phyloP scores from a whole-genome alignment of 1,140 invertebrate genomes.

The Zophobas atratus region DNA sequence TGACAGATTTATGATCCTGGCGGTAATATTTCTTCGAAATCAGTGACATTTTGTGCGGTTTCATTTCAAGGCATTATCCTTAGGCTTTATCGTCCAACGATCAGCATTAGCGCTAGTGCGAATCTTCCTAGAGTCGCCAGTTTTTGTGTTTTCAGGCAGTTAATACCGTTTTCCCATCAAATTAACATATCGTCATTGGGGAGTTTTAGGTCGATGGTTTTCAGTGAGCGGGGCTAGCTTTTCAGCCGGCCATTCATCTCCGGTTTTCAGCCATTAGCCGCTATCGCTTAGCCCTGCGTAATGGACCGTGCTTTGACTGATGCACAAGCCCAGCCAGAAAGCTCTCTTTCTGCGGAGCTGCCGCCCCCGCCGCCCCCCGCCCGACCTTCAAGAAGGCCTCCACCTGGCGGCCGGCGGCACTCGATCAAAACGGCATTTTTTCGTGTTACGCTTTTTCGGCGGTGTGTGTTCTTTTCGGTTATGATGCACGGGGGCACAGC shows the following conservation, averaged over 20 bases:
- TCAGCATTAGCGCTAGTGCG: constrained; percentile 42
- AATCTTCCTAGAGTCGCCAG: constrained; percentile 26
- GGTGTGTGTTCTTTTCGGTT: constrained; percentile 32
- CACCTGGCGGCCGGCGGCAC: constrained; percentile 11
- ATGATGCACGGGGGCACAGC: constrained; percentile 45
- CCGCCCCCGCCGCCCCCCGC: constrained; percentile 32
- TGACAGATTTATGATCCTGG: constrained; percentile 15
- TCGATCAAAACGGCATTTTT: constrained; percentile 24
- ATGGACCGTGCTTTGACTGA: constrained; percentile 65
- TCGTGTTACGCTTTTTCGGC: not conserved
- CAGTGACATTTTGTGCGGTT: constrained; percentile 24
- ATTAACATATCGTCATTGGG: constrained; percentile 59
- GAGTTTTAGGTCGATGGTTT: constrained; percentile 57
- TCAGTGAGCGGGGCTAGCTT: constrained; percentile 58
- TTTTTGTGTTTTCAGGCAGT: constrained; percentile 37
- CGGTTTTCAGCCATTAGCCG: constrained; percentile 64
- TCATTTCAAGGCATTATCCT: not conserved
- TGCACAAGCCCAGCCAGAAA: constrained; percentile 55
- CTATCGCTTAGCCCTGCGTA: constrained; percentile 64
- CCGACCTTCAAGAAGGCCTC: constrained; percentile 44
- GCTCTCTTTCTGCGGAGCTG: constrained; percentile 42
- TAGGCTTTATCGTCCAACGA: constrained; percentile 11
- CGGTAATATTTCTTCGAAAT: constrained; percentile 17
- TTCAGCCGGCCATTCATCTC: constrained; percentile 65
- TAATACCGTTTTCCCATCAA: constrained; percentile 49